Percentiles rank a stretch among this genome's conserved stretches.
Conservation (phyloP, 92 coral and sea anemone genomes). For the Chrysogorgia sp. region DNA sequence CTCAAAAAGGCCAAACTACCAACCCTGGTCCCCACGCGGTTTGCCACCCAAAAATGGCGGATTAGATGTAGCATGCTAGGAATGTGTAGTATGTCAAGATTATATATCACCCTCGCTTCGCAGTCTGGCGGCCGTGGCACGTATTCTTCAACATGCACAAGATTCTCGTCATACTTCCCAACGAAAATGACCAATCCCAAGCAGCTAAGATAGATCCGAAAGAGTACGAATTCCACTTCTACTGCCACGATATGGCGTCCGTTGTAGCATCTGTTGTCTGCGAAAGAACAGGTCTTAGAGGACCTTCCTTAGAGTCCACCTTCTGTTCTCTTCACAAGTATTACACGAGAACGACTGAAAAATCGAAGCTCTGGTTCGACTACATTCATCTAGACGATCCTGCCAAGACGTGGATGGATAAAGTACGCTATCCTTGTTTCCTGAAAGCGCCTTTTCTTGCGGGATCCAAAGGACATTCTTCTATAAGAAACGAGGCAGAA, state of each 20-base stretch:
- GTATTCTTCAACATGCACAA: too few species aligned
- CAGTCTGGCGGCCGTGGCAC: too few species aligned
- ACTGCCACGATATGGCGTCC: conserved; percentile 29
- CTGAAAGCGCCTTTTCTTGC: conserved; percentile 5
- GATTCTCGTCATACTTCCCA: too few species aligned
- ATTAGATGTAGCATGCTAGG: too few species aligned
- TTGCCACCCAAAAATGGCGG: too few species aligned
- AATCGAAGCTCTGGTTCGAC: conserved; percentile 9
- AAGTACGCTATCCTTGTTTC: conserved; percentile 3
- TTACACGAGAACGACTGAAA: conserved; percentile 1
- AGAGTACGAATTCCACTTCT: conserved; percentile 21
- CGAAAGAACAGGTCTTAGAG: conserved; percentile 21
- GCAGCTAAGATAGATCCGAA: conserved; percentile 4
- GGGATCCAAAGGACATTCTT: not conserved
- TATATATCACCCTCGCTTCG: too few species aligned
- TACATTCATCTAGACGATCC: not conserved
- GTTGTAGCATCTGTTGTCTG: conserved; percentile 33
- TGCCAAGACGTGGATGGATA: not conserved
- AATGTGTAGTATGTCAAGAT: too few species aligned
- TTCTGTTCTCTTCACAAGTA: conserved; percentile 33
- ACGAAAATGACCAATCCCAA: not conserved
- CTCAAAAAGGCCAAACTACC: too few species aligned
- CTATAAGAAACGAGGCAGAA: conserved; percentile 17
- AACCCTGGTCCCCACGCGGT: too few species aligned
- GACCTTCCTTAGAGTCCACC: conserved; percentile 24